Conservation (phyloP, 2,888 invertebrate genomes). For the Argynnis bischoffii region DNA sequence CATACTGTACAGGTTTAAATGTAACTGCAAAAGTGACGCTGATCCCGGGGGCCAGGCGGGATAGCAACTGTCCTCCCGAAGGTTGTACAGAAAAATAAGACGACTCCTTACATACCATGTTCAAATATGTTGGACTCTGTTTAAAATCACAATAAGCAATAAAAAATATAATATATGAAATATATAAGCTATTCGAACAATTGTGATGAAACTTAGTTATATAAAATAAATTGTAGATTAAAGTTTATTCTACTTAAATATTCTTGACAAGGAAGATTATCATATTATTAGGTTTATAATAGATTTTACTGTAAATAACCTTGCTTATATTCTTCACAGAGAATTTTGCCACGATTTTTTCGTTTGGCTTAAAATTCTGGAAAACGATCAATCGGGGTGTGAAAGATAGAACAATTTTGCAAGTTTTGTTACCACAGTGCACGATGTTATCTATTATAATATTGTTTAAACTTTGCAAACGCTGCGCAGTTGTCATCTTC, state of each 20-base stretch:
- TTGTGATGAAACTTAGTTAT: no score
- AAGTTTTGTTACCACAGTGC: slow-evolving; percentile 45
- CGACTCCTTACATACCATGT: slow-evolving; percentile 72
- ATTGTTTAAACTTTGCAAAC: slow-evolving; percentile 59
- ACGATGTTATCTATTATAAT: slow-evolving; percentile 64
- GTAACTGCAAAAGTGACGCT: slow-evolving; percentile 82
- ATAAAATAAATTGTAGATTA: no score
- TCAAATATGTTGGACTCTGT: slow-evolving; percentile 78
- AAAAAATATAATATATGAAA: no score
- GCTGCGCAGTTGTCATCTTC: slow-evolving; percentile 60
- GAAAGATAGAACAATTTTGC: slow-evolving; percentile 58
- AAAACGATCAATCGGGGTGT: slow-evolving; percentile 82
- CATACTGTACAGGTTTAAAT: slow-evolving; percentile 82
- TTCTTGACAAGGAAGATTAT: no score
- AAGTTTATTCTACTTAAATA: no score
- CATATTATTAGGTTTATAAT: no score
- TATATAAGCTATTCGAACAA: background rate
- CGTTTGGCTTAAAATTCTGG: slow-evolving; percentile 82
- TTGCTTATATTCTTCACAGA: slow-evolving; percentile 81
- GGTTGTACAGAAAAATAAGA: slow-evolving; percentile 78
- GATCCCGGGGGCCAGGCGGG: slow-evolving; percentile 87
- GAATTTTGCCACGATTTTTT: slow-evolving; percentile 74
- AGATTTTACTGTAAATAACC: slow-evolving; percentile 53
- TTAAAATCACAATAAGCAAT: slow-evolving; percentile 6
- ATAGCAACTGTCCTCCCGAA: slow-evolving; percentile 63